phyloP scores from a whole-genome alignment of 2,113 vertebrate species.

The Pungitius pungitius region DNA sequence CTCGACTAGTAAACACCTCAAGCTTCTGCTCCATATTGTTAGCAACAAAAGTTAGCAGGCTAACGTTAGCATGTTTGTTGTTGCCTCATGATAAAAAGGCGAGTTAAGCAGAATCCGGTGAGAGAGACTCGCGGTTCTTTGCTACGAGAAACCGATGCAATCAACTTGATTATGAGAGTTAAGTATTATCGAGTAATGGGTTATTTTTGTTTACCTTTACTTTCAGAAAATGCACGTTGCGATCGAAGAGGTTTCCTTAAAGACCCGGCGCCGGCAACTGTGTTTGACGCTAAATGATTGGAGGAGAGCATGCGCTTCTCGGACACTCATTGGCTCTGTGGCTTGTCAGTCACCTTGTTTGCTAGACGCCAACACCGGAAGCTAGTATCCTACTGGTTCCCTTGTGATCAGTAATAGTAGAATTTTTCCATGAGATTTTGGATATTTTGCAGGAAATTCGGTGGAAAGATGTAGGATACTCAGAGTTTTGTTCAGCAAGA shows the following conservation, averaged over 20 bases:
- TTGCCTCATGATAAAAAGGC: conserved; percentile 3
- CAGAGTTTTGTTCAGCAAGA: not conserved
- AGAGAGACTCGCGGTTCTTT: fast-evolving
- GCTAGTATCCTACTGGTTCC: not conserved
- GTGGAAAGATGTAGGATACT: not conserved
- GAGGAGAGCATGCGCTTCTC: not conserved
- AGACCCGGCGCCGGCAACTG: conserved; percentile 3
- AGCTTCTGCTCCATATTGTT: not conserved
- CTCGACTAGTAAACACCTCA: not conserved
- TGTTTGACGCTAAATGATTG: conserved; percentile 42
- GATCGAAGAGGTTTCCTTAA: not conserved
- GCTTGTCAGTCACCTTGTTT: conserved; percentile 19
- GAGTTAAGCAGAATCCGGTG: fast-evolving
- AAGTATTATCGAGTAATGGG: not conserved
- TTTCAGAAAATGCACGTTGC: conserved; percentile 44
- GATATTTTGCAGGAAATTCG: not conserved
- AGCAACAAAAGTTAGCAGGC: conserved; percentile 34
- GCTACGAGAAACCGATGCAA: fast-evolving
- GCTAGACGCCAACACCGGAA: conserved; percentile 20
- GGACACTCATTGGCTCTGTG: conserved; percentile 44
- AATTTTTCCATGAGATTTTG: not conserved
- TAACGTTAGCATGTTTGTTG: conserved; percentile 65
- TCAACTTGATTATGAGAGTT: not conserved
- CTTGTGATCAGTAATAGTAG: not conserved
- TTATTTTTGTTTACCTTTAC: conserved; percentile 56